Evolutionary conservation across 2,888 invertebrate genomes (phyloP), one percentile per base, ranked within the genome.

Genomic region (Phalangium opilio): DNA sequence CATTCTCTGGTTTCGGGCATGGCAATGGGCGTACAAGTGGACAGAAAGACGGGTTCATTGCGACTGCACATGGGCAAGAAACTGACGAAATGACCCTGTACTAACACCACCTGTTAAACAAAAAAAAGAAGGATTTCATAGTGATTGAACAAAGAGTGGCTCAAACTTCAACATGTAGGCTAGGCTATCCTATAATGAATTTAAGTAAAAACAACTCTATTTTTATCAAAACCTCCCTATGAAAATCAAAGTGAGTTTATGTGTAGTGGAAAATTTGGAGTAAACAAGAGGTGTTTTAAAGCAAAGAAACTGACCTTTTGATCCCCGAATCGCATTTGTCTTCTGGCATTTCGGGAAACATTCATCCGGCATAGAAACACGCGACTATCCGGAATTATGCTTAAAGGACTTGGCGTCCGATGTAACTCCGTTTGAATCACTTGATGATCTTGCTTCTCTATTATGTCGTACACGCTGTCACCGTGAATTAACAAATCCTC

Each of bases 401-500:
- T 57, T 4, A 48, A 47, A 17, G 49, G 51, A 52, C 49, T 19
- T 56, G 59, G 34, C 60, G 58, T 49, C 60, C 58, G 53, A 52
- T 51, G 60, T 59, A 96, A 75, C 70, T 96, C 91, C 45, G 84
- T 79, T 66, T 93, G 84, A 55, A 96, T 91, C 40, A 89, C 79
- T 63, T 83, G 83, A 69, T 96, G 95, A 71, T 96, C 96, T 68
- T 95, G 87, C 67, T 90, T 90, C 75, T 96, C 96, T 62, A 96
- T 91, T 62, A 96, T 90, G 72, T 96, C 96, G 71, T 93, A 96
- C 55, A 96, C 86, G 61, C 90, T 91, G 74, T 96, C 96, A 3
- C 96, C 96, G 68, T 96, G 96, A 64, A 96, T 96, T 61, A 96
- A 76, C 55, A 96, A 78, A 71, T 96, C 96, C 74, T 96, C 95